These are phyloP conservation scores for Alcedo atthis DNA, from an alignment of 2,797 vertebrate genomes.

Conservation along the genomic window DNA sequence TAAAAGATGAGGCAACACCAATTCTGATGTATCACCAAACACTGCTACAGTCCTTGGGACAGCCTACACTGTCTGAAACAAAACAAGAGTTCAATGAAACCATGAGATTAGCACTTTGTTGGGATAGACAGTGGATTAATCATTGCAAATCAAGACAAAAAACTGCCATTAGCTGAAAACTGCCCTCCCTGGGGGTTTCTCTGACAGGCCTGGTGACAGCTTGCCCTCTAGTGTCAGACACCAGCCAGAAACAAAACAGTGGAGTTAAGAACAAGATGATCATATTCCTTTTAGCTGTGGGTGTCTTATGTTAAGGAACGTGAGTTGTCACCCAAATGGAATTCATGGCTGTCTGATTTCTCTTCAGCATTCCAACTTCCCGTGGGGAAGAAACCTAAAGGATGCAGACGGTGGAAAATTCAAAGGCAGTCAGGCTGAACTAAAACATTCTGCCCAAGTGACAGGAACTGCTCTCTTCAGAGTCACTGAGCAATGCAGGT, in stretches of 20 bases:
- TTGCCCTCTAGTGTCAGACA: conserved; percentile 14
- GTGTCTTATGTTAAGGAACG: not conserved
- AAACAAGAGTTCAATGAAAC: accelerated
- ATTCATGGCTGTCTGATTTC: not conserved
- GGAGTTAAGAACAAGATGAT: not conserved
- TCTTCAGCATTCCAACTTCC: not conserved
- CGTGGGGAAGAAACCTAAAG: not conserved
- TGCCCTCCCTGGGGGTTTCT: not conserved
- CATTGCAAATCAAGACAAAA: not conserved
- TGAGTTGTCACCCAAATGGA: not conserved
- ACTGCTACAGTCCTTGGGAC: not conserved
- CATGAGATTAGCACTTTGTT: not conserved
- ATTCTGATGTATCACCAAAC: not conserved
- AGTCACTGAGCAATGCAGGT: not conserved
- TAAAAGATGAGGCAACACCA: not conserved
- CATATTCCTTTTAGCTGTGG: not conserved
- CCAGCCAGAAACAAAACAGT: not conserved
- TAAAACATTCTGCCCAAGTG: not conserved
- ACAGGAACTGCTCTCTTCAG: not conserved
- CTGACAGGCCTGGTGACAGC: not conserved
- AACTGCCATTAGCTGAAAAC: not conserved
- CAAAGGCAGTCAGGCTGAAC: not conserved
- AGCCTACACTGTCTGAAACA: not conserved
- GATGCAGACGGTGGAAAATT: not conserved
- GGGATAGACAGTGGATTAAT: not conserved